phyloP scores from a whole-genome alignment of 2,888 invertebrate genomes.

The Drosophila peninsularis region DNA sequence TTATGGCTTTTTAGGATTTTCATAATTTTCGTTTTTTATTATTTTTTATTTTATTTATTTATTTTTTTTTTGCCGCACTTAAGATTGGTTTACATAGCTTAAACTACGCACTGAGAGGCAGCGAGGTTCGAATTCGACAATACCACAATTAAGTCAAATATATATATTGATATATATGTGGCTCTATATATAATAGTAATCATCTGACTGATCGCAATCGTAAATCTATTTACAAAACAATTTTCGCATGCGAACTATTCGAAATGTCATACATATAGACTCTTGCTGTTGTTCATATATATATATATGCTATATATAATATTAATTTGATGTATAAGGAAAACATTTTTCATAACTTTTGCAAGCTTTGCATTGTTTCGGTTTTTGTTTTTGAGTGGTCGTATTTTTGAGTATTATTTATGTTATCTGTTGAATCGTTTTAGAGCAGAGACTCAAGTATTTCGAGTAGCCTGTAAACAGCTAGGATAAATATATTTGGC shows the following conservation, averaged over 20 bases:
- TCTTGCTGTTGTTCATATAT: slow-evolving; percentile 17
- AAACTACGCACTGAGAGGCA: slow-evolving; percentile 83
- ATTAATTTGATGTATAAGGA: slow-evolving; percentile 16
- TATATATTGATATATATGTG: background rate
- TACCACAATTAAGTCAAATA: slow-evolving; percentile 19
- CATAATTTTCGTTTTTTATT: background rate
- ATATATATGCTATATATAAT: background rate
- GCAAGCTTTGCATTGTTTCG: slow-evolving; percentile 56
- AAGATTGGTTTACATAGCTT: slow-evolving; percentile 46
- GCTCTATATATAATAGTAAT: slow-evolving; percentile 6
- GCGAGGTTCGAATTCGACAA: slow-evolving; percentile 79
- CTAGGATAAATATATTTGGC: slow-evolving; percentile 30
- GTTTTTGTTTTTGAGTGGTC: slow-evolving; percentile 42
- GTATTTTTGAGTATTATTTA: slow-evolving; percentile 73
- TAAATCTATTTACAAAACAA: slow-evolving; percentile 53
- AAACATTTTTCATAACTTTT: slow-evolving; percentile 39
- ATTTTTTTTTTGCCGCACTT: slow-evolving; percentile 29
- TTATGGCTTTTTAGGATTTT: slow-evolving; percentile 51
- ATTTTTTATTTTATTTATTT: background rate
- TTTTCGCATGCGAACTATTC: slow-evolving; percentile 53
- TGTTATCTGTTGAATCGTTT: slow-evolving; percentile 40
- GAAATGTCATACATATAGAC: slow-evolving; percentile 45
- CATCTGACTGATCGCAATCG: slow-evolving; percentile 33
- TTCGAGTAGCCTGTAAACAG: slow-evolving; percentile 35
- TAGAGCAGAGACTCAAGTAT: slow-evolving; percentile 73